A percentile compares a stretch with the other conserved stretches of the same genome.
Evolutionary conservation across 2,888 invertebrate species (phyloP).

Genomic region (Caenorhabditis auriculariae): DNA sequence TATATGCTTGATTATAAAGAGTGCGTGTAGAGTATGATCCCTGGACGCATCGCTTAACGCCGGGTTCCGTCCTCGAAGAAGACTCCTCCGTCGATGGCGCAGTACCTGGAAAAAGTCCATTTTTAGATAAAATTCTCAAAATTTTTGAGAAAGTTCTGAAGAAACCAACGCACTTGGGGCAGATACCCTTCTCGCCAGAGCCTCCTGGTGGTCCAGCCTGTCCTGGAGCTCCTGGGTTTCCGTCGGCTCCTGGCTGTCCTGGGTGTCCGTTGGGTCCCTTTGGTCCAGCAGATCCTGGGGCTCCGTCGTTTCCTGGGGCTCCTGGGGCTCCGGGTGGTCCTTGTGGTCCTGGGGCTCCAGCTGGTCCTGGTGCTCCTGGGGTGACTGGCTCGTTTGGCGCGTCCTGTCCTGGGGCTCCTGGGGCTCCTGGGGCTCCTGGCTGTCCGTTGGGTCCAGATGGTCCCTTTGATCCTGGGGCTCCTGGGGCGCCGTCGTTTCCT

Average conservation of each 20-base stretch:
- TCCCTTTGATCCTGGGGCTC: constrained; percentile 29
- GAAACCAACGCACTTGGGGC: no score
- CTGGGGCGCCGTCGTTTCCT: constrained; percentile 23
- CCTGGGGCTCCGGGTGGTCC: constrained; percentile 38
- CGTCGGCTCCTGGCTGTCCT: constrained; percentile 31
- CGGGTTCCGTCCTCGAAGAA: constrained; percentile 57
- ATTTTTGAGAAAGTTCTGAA: no score
- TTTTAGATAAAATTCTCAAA: no score
- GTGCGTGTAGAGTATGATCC: no score
- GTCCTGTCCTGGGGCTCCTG: constrained; percentile 30
- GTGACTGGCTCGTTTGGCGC: constrained; percentile 26
- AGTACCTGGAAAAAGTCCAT: no score
- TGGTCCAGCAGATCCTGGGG: constrained; percentile 38
- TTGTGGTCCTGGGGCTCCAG: constrained; percentile 35
- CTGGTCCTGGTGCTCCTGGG: constrained; percentile 44
- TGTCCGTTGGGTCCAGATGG: constrained; percentile 26
- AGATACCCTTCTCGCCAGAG: constrained; percentile 27
- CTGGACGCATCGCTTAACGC: constrained; percentile 44
- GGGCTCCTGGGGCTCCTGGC: constrained; percentile 32
- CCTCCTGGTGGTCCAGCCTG: constrained; percentile 38
- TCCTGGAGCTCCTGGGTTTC: constrained; percentile 33
- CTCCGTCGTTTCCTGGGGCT: constrained; percentile 42
- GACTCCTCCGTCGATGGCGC: constrained; percentile 56
- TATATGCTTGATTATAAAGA: no score
- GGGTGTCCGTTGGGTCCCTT: constrained; percentile 38